Evolutionary conservation across 1,140 invertebrate species (phyloP), one percentile per base, ranked within the genome.

Genomic region (Drosophila pachea): DNA sequence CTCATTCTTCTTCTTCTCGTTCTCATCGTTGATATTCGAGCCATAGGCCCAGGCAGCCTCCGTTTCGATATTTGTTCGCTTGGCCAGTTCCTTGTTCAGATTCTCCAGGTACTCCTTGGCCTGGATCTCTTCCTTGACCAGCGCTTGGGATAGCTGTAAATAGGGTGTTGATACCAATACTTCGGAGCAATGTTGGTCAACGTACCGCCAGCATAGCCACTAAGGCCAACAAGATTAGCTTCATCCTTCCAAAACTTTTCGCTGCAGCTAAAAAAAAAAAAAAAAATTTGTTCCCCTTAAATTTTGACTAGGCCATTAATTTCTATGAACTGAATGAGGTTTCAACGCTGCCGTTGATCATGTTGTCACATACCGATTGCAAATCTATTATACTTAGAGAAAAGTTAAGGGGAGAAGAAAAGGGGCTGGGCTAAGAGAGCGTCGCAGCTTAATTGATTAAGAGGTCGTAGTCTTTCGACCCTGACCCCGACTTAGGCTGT

Each of bases 11-110:
- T 89, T 90, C 35, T 91, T 91, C 7, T 94, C 91, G 86, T 95
- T 95, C 40, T 91, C 91, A 58, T 93, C 92, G 1, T 94, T 95
- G 11, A 96, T 91, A 81, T 96, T 94, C 0, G 94, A 94, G 1
- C 92, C 92, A 73, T 95, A 96, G 6, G 90, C 91, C 94, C 94
- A 96, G 35, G 92, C 89, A 0, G 92, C 92, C 0, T 91, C 74
- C 1, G 90, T 90, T 0, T 90, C 89, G 8, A 90, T 89, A 76
- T 94, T 93, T 59, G 90, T 91, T 86, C 92, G 92, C 54, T 90
- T 68, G 2, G 91, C 91, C n/a, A 90, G 78, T 61, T 91, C 90
- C 16, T 89, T 90, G 73, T 94, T 93, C 4, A 93, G 68, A 40
- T 92, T 90, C n/a, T 91, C 69, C 55, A 94, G 89, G 71, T 93